Evolutionary conservation across 2,113 vertebrate species (phyloP), one percentile per base, ranked within the genome.

Genomic region (Elanoides forficatus): DNA sequence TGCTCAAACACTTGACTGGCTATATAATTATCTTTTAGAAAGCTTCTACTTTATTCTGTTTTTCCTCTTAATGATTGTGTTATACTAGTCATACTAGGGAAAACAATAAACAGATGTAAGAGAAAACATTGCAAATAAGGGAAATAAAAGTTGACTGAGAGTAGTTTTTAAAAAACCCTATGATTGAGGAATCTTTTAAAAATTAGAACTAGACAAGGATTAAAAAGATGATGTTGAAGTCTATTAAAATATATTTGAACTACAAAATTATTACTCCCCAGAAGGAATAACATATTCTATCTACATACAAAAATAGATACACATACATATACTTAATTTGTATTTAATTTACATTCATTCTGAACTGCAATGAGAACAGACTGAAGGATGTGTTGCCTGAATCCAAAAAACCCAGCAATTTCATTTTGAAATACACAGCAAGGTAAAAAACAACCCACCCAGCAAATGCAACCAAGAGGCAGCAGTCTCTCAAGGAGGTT

Each of bases 341-440:
- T 95, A 93, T 87, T 95, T 93, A 85, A 93, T 81, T 86, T 90
- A 82, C 45, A 87, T 90, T 88, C 56, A 91, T 87, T 63, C 74
- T 85, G 56, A 93, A 85, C 38, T 62, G 78, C 84, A 87, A 45
- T 45, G 62, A 95, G 84, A 91, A 87, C n/a, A 95, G 84, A 93
- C 78, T 82, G 81, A 95, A 85, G 34, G 78, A 93, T 93, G 43
- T 78, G 81, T 52, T 95, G 91, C 75, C 93, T 80, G 62, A 90
- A 89, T 78, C 10, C 5, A 92, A 91, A 75, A 86, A 19, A 0
- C 4, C 9, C 62, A 83, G n/a, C 67, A 93, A 88, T 74, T 73
- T 71, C 66, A 91, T 95, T 92, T 80, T 66, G 45, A 93, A 95
- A 93, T 48, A 93, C 21, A 52, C 25, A 26, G 19, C 0, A 0